Evolutionary conservation across 2,113 vertebrate species (phyloP), one percentile per base, ranked within the genome.

Genomic region (Carollia perspicillata): DNA sequence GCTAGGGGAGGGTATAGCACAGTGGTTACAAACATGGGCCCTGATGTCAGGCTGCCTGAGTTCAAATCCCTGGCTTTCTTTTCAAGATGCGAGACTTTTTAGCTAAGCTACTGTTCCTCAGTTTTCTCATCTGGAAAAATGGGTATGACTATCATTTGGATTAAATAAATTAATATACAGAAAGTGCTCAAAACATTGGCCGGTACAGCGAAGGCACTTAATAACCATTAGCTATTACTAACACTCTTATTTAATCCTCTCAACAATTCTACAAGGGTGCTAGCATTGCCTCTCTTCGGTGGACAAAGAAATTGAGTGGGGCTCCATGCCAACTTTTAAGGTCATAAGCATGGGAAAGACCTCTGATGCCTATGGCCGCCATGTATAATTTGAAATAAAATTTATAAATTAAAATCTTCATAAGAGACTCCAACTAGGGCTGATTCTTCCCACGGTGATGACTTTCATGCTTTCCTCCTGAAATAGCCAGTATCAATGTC

Each of bases 111-210:
- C n/a, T 49, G 4, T 35, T 58, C 71, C 79, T 97, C 35, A 26
- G 28, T 44, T 72, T 95, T 60, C 53, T 89, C 33, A 37, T 88
- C 92, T 74, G 37, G 58, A 79, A 90, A 87, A 92, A 92, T 12
- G 28, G 58, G 28, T 63, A 44, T 53, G 74, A 69, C 11, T 42
- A 40, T 23, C 69, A 7, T n/a, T 86, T 42, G 40, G 26, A 65
- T 71, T 65, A 83, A 91, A 37, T 60, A 75, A 74, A 8, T 16
- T 3, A 74, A 74, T 8, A 28, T 6, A n/a, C 3, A 3, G 22
- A 51, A 75, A 42, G 40, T 66, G 44, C 69, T 84, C 44, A 65
- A 66, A 47, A 33, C 47, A 55, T 8, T 42, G 23, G 74, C 95
- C 5, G 18, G 68, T 42, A 47, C 18, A 69, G 18, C 83, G 40